Conservation (phyloP, 53 echinoderm and acorn worm genomes). For the Stichopus horrens region DNA sequence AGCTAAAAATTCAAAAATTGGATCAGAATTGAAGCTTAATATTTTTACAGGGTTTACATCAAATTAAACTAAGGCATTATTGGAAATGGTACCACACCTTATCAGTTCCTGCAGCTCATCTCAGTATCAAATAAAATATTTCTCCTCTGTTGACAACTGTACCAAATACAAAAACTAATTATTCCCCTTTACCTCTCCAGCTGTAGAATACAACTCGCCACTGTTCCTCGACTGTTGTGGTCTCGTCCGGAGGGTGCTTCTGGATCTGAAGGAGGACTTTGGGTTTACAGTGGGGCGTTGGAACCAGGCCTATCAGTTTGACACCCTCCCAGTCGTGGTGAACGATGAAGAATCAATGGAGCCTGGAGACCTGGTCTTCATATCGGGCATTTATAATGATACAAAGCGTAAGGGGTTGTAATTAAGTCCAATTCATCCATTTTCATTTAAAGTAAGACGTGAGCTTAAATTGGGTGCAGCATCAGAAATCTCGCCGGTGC, state of each 20-base stretch:
- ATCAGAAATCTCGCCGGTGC: not conserved
- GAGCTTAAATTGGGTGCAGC: not conserved
- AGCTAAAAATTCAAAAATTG: too few species aligned
- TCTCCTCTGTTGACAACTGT: too few species aligned
- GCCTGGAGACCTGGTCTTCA: conserved; percentile 91
- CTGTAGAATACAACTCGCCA: conserved; percentile 80
- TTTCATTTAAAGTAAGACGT: not conserved
- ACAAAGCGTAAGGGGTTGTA: conserved; percentile 70
- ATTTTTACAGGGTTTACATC: too few species aligned
- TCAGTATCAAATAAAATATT: too few species aligned
- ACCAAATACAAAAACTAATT: too few species aligned
- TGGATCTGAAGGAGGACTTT: conserved; percentile 87
- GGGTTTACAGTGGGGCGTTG: conserved; percentile 82
- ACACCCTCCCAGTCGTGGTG: conserved; percentile 78
- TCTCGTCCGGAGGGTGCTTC: conserved; percentile 72
- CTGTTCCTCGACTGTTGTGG: conserved; percentile 93
- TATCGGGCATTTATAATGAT: conserved; percentile 83
- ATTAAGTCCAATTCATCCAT: too few species aligned
- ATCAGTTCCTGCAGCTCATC: too few species aligned
- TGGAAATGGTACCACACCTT: too few species aligned
- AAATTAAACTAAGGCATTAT: too few species aligned
- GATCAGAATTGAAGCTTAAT: too few species aligned
- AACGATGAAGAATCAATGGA: conserved; percentile 74
- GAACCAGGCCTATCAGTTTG: conserved; percentile 98
- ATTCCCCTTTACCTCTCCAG: conserved; percentile 40